phyloP scores from a whole-genome alignment of 2,888 invertebrate species.

The Thymelicus lineola region DNA sequence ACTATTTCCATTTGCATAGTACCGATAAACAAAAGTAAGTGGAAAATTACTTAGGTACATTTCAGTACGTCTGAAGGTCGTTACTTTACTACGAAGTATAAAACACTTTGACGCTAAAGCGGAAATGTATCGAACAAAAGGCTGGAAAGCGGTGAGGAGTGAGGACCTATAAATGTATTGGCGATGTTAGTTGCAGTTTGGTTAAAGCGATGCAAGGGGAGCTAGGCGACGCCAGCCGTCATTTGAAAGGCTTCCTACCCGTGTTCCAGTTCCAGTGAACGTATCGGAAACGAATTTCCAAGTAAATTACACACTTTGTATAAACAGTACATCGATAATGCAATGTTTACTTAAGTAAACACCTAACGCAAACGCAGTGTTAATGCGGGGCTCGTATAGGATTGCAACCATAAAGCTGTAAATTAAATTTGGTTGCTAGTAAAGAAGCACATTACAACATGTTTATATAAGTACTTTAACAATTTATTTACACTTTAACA shows the following conservation, averaged over 20 bases:
- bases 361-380: neutral
- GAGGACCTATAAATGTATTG: conserved; percentile 30
- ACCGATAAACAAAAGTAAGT: too few species aligned
- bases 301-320: conserved; percentile 24
- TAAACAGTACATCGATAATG: conserved; percentile 1
- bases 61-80: too few species aligned
- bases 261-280: conserved; percentile 22
- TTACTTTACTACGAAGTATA: neutral
- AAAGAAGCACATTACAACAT: too few species aligned
- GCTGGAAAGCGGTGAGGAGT: conserved; percentile 16
- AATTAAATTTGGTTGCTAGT: neutral
- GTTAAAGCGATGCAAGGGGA: conserved; percentile 12
- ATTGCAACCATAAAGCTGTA: neutral
- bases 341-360: neutral
- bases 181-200: conserved; percentile 24
- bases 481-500: too few species aligned
- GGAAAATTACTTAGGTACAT: too few species aligned
- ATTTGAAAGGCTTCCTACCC: conserved; percentile 31
- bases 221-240: conserved; percentile 16
- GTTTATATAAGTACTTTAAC: too few species aligned
- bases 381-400: neutral
- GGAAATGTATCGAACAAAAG: conserved; percentile 23
- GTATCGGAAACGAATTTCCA: conserved; percentile 20
- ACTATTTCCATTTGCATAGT: too few species aligned
- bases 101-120: conserved; percentile 11